Base-by-base conservation (phyloP, 2,888 invertebrate species). In the Aleiodes testaceus region DNA sequence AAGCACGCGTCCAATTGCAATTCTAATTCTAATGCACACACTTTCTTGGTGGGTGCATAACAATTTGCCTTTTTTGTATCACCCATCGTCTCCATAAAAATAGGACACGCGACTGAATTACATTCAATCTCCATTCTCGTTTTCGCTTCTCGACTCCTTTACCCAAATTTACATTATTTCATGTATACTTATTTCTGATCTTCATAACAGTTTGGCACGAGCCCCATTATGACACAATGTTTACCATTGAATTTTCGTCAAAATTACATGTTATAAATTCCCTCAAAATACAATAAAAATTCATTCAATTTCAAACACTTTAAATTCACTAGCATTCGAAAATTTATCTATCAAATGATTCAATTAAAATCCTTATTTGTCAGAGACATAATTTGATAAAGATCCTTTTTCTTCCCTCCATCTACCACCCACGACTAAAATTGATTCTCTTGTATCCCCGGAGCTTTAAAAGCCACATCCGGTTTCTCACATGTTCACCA, bases 21-120 rank as follows among this genome's bases (percentile, higher is more conserved):
- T 85, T 84, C 83, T 83, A 82, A 85, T 85, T 85, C 83, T 84
- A 83, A 82, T 84, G 78, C 78, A 26, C 26, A 66, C 69, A 69
- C 73, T 71, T 66, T 65, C 67, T 70, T 20, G 59, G 47, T 55
- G 74, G 75, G 75, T 77, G 77, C 75, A 77, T 77, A 77, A 59
- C 68, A 71, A 74, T 73, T 74, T 72, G 66, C 65, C 22, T 16
- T 50, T 22, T 47, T 45, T 47, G 45, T 50, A 20, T 69, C 30
- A 52, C 59, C 59, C 45, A 14, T 44, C 50, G 22, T 63, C 53
- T 70, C 63, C 66, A 50, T 53, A 47, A 65, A 70, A 70, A 47
- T 49, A 53, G 59, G 76, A 75, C 80, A 78, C 80, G 79, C 80
- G 80, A 80, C 79, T 70, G 73, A 75, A 79, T 79, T 77, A 26